Base-by-base conservation (phyloP, 2,113 vertebrate species). In the Chaenogobius annularis region DNA sequence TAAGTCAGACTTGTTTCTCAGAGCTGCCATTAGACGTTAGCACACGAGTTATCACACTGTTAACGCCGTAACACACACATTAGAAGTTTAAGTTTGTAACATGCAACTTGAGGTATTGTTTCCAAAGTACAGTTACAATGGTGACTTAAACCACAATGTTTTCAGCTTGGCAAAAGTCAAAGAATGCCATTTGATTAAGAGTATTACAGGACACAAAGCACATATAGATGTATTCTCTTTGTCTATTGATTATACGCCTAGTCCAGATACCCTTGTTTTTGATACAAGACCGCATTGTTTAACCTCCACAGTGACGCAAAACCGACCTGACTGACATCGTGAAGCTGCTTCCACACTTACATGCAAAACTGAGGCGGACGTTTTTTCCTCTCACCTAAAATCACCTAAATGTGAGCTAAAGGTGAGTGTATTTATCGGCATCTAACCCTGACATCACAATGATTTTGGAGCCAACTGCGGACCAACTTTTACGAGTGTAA, bases 401-500 rank as follows among this genome's bases (percentile, higher is more conserved):
- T 63, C 61, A 43, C 35, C 37, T 43, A 63, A 63, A 63, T 63
- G 61, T 63, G 15, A 63, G 26, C 13, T 35, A 35, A 61, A 61
- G 61, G 61, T 43, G 61, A 63, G 19, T 10, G 17, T 63, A 37
- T 63, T 63, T 63, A 63, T 40, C 35, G 35, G 35, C 31, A 63
- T 17, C 61, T 11, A 20, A 40, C 35, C 35, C 10, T 63, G 31
- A 63, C 61, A 63, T 63, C 61, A 63, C 61, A 63, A 43, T 40
- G 61, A 31, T 63, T 63, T 40, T 20, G 61, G 37, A 63, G 61
- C 61, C 61, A 63, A 63, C 31, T 20, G 35, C 35, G 9, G 20
- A 40, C 61, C 17, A 0, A 63, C 35, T 43, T 63, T 63, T 63
- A 63, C 9, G 61, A 63, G 61, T 63, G 61, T 63, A 63, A 63